These are phyloP conservation scores for Hyperoplus lanceolatus DNA, from an alignment of 2,797 vertebrate species.

Conservation along the genomic window DNA sequence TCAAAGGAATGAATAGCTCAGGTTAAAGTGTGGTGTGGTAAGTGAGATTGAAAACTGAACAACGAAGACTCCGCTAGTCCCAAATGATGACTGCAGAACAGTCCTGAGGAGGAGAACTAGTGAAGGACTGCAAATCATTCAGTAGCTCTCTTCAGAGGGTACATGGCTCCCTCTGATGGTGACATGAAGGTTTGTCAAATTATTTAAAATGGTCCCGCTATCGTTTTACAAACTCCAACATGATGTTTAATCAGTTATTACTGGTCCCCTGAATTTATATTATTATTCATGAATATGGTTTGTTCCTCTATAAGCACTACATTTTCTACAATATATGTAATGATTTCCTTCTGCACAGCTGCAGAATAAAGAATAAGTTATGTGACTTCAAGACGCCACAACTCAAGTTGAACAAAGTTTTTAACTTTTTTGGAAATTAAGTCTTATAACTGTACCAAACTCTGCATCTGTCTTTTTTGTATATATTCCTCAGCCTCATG, in stretches of 20 bases:
- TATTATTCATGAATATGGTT: background rate
- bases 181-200: slow-evolving; percentile 6
- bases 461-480: background rate
- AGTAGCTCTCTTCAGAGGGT: slow-evolving; percentile 17
- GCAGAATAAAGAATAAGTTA: background rate
- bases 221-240: background rate
- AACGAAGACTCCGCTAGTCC: slow-evolving; percentile 32
- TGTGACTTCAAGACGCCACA: background rate
- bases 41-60: slow-evolving; percentile 31
- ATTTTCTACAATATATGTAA: background rate
- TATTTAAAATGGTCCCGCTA: background rate
- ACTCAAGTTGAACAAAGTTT: background rate
- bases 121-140: slow-evolving; percentile 24
- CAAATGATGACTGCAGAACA: slow-evolving; percentile 27
- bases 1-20: slow-evolving; percentile 25
- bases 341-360: background rate
- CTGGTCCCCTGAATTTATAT: background rate
- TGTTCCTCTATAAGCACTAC: background rate
- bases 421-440: slow-evolving; percentile 23
- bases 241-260: background rate
- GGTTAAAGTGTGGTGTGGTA: slow-evolving; percentile 10
- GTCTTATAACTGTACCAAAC: background rate
- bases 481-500: background rate
- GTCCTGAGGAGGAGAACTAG: slow-evolving; percentile 17
- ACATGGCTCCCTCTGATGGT: slow-evolving; percentile 76